Conservation (phyloP, 1,140 invertebrate genomes). For the Leptinotarsa texana region DNA sequence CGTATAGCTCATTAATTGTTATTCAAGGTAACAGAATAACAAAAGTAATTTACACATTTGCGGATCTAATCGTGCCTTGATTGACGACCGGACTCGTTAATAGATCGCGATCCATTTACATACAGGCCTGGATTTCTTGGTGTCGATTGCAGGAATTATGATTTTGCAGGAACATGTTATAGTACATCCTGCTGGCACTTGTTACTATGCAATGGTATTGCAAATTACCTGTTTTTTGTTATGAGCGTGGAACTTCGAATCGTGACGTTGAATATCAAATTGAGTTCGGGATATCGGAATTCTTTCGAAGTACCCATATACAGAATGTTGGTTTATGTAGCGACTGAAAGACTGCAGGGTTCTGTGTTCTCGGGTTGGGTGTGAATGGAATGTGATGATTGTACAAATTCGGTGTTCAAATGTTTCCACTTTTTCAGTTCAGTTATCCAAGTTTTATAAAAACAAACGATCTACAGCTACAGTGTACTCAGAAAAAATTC, state of each 20-base stretch:
- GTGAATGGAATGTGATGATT: too few relatives aligned
- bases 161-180: slow-evolving; percentile 22
- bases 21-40: slow-evolving; percentile 25
- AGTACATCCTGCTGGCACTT: slow-evolving; percentile 15
- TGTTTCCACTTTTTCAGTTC: too few relatives aligned
- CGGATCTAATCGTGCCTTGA: slow-evolving; percentile 23
- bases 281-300: not conserved
- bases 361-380: too few relatives aligned
- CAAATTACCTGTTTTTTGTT: not conserved
- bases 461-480: too few relatives aligned
- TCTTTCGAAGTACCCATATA: not conserved
- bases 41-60: slow-evolving; percentile 27
- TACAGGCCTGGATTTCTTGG: slow-evolving; percentile 18
- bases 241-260: not conserved
- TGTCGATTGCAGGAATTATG: slow-evolving; percentile 26
- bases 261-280: not conserved
- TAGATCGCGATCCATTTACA: slow-evolving; percentile 20
- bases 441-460: too few relatives aligned
- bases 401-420: too few relatives aligned
- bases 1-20: slow-evolving; percentile 16
- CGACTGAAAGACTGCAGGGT: not conserved
- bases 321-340: not conserved
- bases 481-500: too few relatives aligned
- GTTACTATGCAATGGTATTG: slow-evolving; percentile 7
- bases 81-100: slow-evolving; percentile 25